A percentile compares a stretch with the other conserved stretches of the same genome.
These are phyloP conservation scores for Silurus asotus DNA, from an alignment of 2,113 vertebrate species.

Conservation along the genomic window DNA sequence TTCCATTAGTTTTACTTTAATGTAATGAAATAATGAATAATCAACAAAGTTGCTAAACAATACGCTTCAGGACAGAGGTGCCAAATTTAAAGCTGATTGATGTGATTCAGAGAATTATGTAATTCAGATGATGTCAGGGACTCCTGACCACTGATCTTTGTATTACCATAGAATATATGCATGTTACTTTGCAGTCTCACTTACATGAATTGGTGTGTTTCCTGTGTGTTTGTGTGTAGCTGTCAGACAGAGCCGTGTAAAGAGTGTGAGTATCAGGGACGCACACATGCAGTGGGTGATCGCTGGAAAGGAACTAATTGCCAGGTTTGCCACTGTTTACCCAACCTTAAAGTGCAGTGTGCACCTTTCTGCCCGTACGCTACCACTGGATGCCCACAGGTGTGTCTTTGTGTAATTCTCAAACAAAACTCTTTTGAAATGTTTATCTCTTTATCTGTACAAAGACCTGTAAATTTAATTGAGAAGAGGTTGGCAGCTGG, in stretches of 20 bases:
- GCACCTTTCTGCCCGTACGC: constrained; percentile 75
- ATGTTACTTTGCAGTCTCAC: not conserved
- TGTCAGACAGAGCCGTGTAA: constrained; percentile 81
- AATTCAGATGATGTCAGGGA: not conserved
- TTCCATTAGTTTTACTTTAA: not conserved
- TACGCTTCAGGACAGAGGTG: not conserved
- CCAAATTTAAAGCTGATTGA: too few relatives aligned
- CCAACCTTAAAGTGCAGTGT: constrained; percentile 71
- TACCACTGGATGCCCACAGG: constrained; percentile 77
- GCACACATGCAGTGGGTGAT: constrained; percentile 67
- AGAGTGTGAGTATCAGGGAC: constrained; percentile 76
- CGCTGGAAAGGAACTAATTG: constrained; percentile 79
- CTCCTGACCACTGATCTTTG: not conserved
- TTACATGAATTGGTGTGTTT: not conserved
- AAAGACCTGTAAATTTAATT: not conserved
- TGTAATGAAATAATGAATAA: not conserved
- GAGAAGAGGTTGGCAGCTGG: not conserved
- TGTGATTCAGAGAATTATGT: not conserved
- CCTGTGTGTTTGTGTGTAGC: constrained; percentile 60
- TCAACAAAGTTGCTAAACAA: not conserved
- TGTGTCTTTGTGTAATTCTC: constrained; percentile 58
- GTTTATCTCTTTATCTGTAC: not conserved
- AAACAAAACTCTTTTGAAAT: constrained; percentile 4
- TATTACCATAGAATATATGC: not conserved
- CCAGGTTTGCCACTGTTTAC: constrained; percentile 80